Percentiles rank a stretch among this genome's conserved stretches.
Evolutionary conservation across 2,113 vertebrate genomes (phyloP).

Genomic region (Beaufortia kweichowensis): DNA sequence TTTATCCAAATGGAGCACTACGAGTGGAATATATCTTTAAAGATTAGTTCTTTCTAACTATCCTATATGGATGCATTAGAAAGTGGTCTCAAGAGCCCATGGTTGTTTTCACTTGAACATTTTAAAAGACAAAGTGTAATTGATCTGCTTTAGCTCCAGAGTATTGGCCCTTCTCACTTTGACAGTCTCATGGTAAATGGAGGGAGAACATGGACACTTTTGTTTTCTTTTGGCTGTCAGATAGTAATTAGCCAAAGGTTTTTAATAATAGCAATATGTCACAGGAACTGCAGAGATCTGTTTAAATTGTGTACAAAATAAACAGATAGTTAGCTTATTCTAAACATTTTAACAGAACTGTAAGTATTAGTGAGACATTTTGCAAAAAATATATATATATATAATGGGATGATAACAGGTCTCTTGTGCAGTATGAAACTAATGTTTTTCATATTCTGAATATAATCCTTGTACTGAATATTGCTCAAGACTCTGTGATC

Average conservation of each 20-base stretch:
- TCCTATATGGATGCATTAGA: slow-evolving; percentile 14
- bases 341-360: background rate
- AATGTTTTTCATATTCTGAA: background rate
- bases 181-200: slow-evolving; percentile 71
- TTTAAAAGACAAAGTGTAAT: slow-evolving; percentile 56
- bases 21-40: background rate
- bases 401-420: background rate
- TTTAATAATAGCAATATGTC: slow-evolving; percentile 69
- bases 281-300: slow-evolving; percentile 61
- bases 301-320: slow-evolving; percentile 68
- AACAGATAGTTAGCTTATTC: slow-evolving; percentile 59
- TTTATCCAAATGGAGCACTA: background rate
- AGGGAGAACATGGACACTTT: slow-evolving; percentile 68
- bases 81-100: slow-evolving; percentile 29
- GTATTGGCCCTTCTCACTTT: slow-evolving; percentile 58
- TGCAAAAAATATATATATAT: background rate
- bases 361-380: background rate
- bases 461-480: background rate
- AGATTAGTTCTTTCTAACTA: slow-evolving; percentile 21
- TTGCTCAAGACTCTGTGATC: slow-evolving; percentile 10
- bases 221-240: slow-evolving; percentile 71
- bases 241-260: slow-evolving; percentile 71
- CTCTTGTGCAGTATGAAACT: background rate
- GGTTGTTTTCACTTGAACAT: slow-evolving; percentile 34
- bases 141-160: slow-evolving; percentile 65